Evolutionary conservation across 2,797 vertebrate genomes (phyloP), one percentile per base, ranked within the genome.

Genomic region (Sphenopsis melanotis): DNA sequence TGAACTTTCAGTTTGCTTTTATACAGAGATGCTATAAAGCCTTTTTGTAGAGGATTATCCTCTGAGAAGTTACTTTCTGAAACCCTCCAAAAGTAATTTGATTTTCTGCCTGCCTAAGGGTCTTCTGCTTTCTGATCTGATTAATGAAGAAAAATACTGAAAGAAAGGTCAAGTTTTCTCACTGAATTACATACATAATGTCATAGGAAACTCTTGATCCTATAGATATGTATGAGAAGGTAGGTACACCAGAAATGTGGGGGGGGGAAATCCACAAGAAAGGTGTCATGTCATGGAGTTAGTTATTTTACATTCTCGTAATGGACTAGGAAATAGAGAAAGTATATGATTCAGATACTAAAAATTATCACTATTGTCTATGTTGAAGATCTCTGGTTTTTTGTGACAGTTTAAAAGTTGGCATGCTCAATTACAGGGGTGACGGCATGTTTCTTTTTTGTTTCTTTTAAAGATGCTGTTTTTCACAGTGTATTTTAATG

Each of bases 231-330:
- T 18, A 42, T 46, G 27, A 84, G 24, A 85, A 85, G 13, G 49
- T 34, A 50, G 4, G 41, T 16, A n/a, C 27, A 32, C 4, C 14
- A 70, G 60, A 65, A 84, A 57, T 6, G 7, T 5, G 1, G 2
- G 1, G 3, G 6, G 5, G 1, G 2, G 2, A 15, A n/a, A 0
- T 23, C 14, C 15, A 4, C 6, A 36, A 59, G 39, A 83, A 86
- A 65, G 1, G 0, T 36, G 12, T 47, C 19, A 56, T 18, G 5
- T 3, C 6, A 32, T 37, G 17, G 9, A 39, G 13, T 60, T 47
- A 41, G 5, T n/a, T 34, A 21, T 77, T 85, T 59, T 60, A 3
- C 6, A 21, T 69, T 55, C 30, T 77, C 5, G 12, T 69, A 34
- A 34, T 30, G 47, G 34, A 29, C 24, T 39, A 46, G 7, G 6